These are phyloP conservation scores for human (Homo sapiens) DNA, from an alignment of 2,113 vertebrate species.

Conservation along the genomic window DNA sequence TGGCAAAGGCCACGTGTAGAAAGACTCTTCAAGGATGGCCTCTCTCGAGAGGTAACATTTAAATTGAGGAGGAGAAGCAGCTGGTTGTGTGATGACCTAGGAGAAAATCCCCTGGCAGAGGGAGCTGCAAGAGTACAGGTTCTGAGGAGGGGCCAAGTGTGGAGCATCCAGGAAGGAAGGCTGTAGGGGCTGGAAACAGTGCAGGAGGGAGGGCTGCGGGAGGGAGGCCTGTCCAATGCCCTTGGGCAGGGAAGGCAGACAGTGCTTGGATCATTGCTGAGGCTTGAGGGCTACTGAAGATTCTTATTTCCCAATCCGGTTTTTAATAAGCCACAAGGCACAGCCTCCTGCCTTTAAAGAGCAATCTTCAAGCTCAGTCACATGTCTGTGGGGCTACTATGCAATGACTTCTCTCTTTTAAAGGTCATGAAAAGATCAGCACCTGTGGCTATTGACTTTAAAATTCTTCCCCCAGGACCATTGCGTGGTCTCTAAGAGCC, in stretches of 20 bases:
- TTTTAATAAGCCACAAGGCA: neutral
- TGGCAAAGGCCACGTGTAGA: neutral
- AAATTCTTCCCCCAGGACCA: neutral
- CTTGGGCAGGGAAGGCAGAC: neutral
- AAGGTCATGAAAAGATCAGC: neutral
- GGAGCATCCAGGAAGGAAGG: neutral
- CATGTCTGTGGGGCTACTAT: neutral
- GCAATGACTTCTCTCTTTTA: neutral
- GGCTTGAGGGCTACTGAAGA: neutral
- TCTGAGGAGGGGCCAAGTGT: neutral
- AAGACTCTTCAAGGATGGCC: neutral
- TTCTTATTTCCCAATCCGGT: neutral
- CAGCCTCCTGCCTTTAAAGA: neutral
- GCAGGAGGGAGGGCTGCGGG: fast-evolving
- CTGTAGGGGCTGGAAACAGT: neutral
- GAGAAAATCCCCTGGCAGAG: neutral
- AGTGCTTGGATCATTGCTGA: neutral
- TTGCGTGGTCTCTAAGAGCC: neutral
- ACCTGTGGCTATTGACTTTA: neutral
- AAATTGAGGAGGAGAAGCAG: neutral
- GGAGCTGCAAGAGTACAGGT: neutral
- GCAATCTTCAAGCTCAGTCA: neutral
- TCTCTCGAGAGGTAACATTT: neutral
- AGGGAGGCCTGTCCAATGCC: too few species aligned
- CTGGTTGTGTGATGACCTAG: neutral